Evolutionary conservation across 2,888 invertebrate genomes (phyloP), one percentile per base, ranked within the genome.

Genomic region (Lasioglossum pauxillum): DNA sequence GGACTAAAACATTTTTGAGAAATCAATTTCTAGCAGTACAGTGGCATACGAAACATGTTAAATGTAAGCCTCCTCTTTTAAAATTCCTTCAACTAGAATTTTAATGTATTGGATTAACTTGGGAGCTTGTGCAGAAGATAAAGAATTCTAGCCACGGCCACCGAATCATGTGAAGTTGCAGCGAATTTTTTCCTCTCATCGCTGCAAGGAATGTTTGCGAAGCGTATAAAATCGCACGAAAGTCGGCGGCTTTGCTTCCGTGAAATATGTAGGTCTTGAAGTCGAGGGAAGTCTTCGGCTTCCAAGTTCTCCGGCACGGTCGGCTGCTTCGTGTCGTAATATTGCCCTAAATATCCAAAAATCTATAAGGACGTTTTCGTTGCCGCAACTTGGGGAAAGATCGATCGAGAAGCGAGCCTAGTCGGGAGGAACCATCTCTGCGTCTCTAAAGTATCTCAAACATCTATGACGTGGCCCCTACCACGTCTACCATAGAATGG

Each of bases 281-380:
- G 23, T 23, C 46, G 27, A 41, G 74, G 12, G 23, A 53, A 75
- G 46, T 78, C 53, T 27, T 44, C 75, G 75, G 35, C 80, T 69
- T 41, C 60, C 71, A n/a, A 60, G 38, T 64, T 41, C 23, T 67
- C 35, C 16, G 27, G 16, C 35, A 69, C 53, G 60, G 46, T 46
- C 46, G 71, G 72, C 69, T 76, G 80, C 67, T 57, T 72, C 64
- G 19, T 31, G 44, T 31, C 38, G n/a, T 35, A 69, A 75, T 82
- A 85, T 86, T 85, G 75, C 82, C 82, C 75, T 77, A 85, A 82
- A 86, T 86, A 82, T 86, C 73, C 72, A 78, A 82, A 86, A 86
- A 85, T 75, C 60, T 85, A 73, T 53, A 76, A 78, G 64, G n/a
- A 75, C 60, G 35, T 71, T 75, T 78, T 69, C 78, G 19, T 19